Percentiles rank a stretch among this genome's conserved stretches.
Conservation (phyloP, 2,797 vertebrate genomes). For the Pagetopsis macropterus region DNA sequence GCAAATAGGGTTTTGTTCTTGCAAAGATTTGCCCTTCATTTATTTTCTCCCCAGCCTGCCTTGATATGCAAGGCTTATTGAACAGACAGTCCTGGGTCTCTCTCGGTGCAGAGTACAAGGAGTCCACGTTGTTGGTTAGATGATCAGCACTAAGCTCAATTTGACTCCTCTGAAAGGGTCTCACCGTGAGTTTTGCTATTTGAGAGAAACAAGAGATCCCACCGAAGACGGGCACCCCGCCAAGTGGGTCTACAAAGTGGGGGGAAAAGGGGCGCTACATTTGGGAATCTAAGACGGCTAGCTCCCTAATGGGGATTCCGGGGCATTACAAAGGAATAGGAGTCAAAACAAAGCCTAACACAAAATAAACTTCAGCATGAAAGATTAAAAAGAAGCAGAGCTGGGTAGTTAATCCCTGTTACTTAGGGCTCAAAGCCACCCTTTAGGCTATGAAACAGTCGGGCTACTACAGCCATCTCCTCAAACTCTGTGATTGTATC, state of each 20-base stretch:
- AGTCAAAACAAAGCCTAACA: slow-evolving; percentile 74
- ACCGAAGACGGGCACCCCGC: slow-evolving; percentile 47
- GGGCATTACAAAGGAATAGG: slow-evolving; percentile 71
- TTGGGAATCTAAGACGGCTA: slow-evolving; percentile 61
- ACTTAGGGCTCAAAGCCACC: slow-evolving; percentile 64
- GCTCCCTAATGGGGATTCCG: slow-evolving; percentile 74
- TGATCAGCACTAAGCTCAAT: slow-evolving; percentile 72
- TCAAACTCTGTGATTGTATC: slow-evolving; percentile 50
- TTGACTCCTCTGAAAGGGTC: slow-evolving; percentile 63
- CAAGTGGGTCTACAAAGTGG: slow-evolving; percentile 55
- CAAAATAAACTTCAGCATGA: slow-evolving; percentile 74
- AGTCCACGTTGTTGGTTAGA: slow-evolving; percentile 57
- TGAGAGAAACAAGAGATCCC: slow-evolving; percentile 57
- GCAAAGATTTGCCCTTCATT: slow-evolving; percentile 49
- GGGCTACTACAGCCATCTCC: slow-evolving; percentile 37
- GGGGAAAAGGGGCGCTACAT: slow-evolving; percentile 18
- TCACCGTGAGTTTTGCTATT: slow-evolving; percentile 50
- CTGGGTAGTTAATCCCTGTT: slow-evolving; percentile 69
- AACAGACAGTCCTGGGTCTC: slow-evolving; percentile 36
- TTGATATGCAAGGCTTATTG: slow-evolving; percentile 39
- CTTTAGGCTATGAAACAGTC: slow-evolving; percentile 61
- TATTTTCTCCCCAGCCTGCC: slow-evolving; percentile 27
- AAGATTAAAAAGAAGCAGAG: slow-evolving; percentile 68
- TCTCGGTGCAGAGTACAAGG: slow-evolving; percentile 34
- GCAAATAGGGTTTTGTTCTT: slow-evolving; percentile 42